A percentile compares a stretch with the other conserved stretches of the same genome.
These are phyloP conservation scores for Planiliza haematocheilus DNA, from an alignment of 2,113 vertebrate species.

Conservation along the genomic window DNA sequence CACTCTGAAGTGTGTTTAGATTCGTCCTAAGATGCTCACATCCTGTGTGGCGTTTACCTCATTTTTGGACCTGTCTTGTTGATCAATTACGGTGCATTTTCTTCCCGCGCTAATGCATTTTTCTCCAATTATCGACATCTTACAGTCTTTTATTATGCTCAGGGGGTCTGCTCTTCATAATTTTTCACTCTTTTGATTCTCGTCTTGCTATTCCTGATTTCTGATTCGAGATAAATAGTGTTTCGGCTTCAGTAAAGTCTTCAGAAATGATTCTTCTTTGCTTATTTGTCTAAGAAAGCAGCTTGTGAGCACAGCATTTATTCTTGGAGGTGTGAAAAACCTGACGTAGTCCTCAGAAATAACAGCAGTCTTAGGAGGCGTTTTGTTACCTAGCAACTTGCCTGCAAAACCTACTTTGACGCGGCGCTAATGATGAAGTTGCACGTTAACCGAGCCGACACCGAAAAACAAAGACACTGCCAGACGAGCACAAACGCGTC, in stretches of 20 bases:
- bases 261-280: neutral
- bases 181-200: neutral
- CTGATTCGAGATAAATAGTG: slow-evolving; percentile 1
- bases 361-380: slow-evolving; percentile 72
- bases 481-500: too few species aligned
- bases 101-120: neutral
- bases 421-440: slow-evolving; percentile 54
- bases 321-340: slow-evolving; percentile 80
- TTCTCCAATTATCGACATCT: neutral
- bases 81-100: slow-evolving; percentile 2
- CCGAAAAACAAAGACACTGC: neutral
- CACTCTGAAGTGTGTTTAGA: slow-evolving; percentile 34
- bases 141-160: neutral
- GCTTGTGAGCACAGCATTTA: slow-evolving; percentile 63
- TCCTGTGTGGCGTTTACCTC: neutral
- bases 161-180: neutral
- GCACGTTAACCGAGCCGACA: slow-evolving; percentile 46
- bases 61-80: slow-evolving; percentile 6
- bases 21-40: slow-evolving; percentile 10
- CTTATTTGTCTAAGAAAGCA: slow-evolving; percentile 54
- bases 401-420: slow-evolving; percentile 64
- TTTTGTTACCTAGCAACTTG: slow-evolving; percentile 83
- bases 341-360: slow-evolving; percentile 83
- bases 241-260: neutral
- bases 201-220: neutral